Base-by-base conservation (phyloP, 1,140 invertebrate species). In the Magallana ariakensis region DNA sequence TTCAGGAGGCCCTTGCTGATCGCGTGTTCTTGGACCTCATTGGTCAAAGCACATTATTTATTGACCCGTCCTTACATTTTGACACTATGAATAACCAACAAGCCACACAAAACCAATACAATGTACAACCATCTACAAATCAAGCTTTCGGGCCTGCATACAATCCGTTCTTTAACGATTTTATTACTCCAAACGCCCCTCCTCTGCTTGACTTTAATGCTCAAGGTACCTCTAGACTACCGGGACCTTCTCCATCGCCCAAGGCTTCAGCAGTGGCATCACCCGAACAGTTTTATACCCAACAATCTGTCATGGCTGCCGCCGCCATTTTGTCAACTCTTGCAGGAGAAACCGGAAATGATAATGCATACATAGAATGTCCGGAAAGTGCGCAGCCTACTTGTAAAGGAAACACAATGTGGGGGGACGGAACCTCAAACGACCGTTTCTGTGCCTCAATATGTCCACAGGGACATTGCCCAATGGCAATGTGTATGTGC, bases 381-480 rank as follows among this genome's bases (percentile, higher is more conserved):
- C 85, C 84, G 1, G 90, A 91, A n/a, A 89, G 90, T 26, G 84
- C 86, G 3, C 86, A 89, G 19, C 88, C 86, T 13, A 87, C 86
- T 11, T 91, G 90, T 80, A 86, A 66, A 62, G 88, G 88, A 54
- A 80, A 83, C 16, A 66, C 86, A 15, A 26, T 87, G 75, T 87
- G 66, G 87, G 83, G 46, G 55, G 66, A 84, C 16, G 57, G 84
- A 26, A 80, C 80, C 15, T 80, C 84, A n/a, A 89, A 89, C 83
- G 89, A 90, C 22, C 86, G 87, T 26, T 91, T 87, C 22, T 91
- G 90, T 84, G 33, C 80, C 15, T 83, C 87, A 16, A 83, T 89
- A 22, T 91, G 90, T 57, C 85, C 86, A n/a, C 85, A 80, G 7
- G 89, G 89, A 19, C 54, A 87, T 19, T 91, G 90, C 60, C 90